Percentiles rank a stretch among this genome's conserved stretches.
These are phyloP conservation scores for Pelecanus crispus DNA, from an alignment of 2,113 vertebrate species.

Conservation along the genomic window DNA sequence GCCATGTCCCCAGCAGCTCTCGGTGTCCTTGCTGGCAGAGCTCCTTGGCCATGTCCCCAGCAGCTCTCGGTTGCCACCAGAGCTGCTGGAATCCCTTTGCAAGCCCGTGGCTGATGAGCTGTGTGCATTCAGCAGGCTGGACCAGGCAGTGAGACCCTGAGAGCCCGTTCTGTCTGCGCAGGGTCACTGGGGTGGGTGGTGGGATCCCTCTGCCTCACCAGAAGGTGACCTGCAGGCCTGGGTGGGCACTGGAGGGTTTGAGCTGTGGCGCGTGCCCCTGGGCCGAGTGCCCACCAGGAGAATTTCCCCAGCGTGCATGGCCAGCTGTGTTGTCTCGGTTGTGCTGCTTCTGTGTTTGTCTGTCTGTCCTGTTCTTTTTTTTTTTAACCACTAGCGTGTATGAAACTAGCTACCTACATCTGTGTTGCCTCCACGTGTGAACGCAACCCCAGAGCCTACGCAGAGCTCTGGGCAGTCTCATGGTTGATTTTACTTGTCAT, in stretches of 20 bases:
- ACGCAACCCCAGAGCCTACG: neutral
- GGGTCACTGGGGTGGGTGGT: neutral
- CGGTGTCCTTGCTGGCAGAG: neutral
- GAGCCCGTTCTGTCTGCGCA: accelerated
- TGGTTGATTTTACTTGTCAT: neutral
- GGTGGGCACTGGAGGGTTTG: neutral
- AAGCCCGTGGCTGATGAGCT: neutral
- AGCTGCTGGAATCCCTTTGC: neutral
- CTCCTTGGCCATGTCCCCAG: neutral
- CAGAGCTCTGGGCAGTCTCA: neutral
- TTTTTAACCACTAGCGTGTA: neutral
- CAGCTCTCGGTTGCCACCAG: neutral
- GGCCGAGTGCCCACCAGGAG: neutral
- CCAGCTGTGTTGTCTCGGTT: neutral
- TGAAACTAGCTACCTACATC: neutral
- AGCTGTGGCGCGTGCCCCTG: neutral
- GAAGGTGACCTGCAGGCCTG: neutral
- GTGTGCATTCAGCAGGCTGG: neutral
- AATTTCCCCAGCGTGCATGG: constrained; percentile 47
- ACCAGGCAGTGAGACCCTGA: neutral
- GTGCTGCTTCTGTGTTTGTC: neutral
- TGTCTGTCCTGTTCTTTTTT: neutral
- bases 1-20: neutral
- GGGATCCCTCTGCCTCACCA: too few species aligned
- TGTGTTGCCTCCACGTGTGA: neutral